phyloP scores from a whole-genome alignment of 1,140 invertebrate genomes.

The Episyrphus balteatus region DNA sequence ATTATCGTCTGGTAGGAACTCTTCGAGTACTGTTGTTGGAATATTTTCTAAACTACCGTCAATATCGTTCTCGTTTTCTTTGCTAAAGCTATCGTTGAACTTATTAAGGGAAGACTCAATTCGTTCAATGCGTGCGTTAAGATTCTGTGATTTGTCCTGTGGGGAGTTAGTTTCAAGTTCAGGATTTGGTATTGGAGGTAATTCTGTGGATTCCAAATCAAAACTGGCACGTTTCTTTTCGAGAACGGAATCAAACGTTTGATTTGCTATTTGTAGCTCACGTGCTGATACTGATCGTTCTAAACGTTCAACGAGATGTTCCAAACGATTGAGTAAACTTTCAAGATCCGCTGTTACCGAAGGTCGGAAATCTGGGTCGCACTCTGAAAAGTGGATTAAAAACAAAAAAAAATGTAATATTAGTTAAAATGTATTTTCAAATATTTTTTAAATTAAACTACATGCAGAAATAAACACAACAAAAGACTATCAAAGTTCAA shows the following conservation, averaged over 20 bases:
- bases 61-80: background rate
- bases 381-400: slow-evolving; percentile 26
- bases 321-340: slow-evolving; percentile 57
- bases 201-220: slow-evolving; percentile 18
- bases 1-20: background rate
- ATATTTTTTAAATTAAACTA: too few relatives aligned
- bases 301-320: slow-evolving; percentile 59
- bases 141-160: background rate
- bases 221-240: slow-evolving; percentile 31
- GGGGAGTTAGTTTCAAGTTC: background rate
- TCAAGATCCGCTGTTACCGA: slow-evolving; percentile 46
- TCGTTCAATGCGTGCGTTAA: slow-evolving; percentile 10
- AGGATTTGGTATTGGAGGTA: background rate
- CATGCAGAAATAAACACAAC: too few relatives aligned
- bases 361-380: slow-evolving; percentile 38
- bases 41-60: slow-evolving; percentile 13
- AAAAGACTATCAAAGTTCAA: too few relatives aligned
- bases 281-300: slow-evolving; percentile 39
- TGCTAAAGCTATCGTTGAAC: background rate
- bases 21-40: slow-evolving; percentile 4
- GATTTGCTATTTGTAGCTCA: slow-evolving; percentile 21
- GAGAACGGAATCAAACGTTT: slow-evolving; percentile 23
- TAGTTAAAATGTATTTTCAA: too few relatives aligned
- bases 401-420: too few relatives aligned
- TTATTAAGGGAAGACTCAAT: slow-evolving; percentile 7